Percentiles rank a stretch among this genome's conserved stretches.
Conservation (phyloP, 1,140 invertebrate species). For the Drosophila mayri region DNA sequence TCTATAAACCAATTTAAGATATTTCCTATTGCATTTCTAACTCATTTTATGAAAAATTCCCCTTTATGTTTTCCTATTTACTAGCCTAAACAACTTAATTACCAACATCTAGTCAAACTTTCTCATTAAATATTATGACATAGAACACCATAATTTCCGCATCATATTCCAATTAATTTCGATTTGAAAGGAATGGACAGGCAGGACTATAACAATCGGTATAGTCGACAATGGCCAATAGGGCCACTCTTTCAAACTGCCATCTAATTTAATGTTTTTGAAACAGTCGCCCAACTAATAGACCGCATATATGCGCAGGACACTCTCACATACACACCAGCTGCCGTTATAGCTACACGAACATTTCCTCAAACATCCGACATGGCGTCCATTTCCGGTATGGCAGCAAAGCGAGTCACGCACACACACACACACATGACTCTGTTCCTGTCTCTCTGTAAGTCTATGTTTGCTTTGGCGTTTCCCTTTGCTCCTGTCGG, state of each 20-base stretch:
- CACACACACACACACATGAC: slow-evolving; percentile 16
- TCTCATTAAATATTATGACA: slow-evolving; percentile 20
- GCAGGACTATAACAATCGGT: slow-evolving; percentile 19
- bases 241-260: slow-evolving; percentile 17
- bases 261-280: slow-evolving; percentile 42
- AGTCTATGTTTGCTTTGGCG: slow-evolving; percentile 31
- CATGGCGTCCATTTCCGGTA: slow-evolving; percentile 81
- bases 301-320: slow-evolving; percentile 34
- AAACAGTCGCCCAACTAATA: slow-evolving; percentile 35
- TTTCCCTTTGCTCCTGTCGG: slow-evolving; percentile 27
- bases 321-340: slow-evolving; percentile 40
- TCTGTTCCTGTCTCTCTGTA: slow-evolving; percentile 3
- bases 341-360: slow-evolving; percentile 67
- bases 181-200: slow-evolving; percentile 15
- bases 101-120: not conserved
- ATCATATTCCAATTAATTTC: slow-evolving; percentile 30
- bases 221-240: slow-evolving; percentile 16
- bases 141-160: slow-evolving; percentile 7
- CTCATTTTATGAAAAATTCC: too few relatives aligned
- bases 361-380: slow-evolving; percentile 79
- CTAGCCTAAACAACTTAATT: not conserved
- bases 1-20: not conserved
- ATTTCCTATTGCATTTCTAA: not conserved
- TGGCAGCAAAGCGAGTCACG: slow-evolving; percentile 63
- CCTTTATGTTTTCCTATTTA: not conserved